Evolutionary conservation across 1,140 invertebrate genomes (phyloP).

Genomic region (Pseudomyrmex sp.): DNA sequence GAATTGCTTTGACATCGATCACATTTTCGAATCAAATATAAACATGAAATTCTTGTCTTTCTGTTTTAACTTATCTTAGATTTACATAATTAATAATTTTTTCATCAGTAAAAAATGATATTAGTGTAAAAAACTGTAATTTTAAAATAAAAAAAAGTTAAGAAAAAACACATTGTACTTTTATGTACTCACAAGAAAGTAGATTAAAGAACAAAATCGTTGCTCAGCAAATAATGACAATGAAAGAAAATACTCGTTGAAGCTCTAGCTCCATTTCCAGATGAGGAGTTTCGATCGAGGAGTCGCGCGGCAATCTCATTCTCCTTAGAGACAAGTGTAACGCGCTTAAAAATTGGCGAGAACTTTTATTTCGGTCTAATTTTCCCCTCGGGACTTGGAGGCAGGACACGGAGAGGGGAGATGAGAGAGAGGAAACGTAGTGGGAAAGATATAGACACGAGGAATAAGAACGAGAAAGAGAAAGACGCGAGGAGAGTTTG

Average conservation of each 20-base stretch:
- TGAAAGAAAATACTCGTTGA: slow-evolving; percentile 4
- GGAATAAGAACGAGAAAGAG: slow-evolving; percentile 49
- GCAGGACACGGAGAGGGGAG: slow-evolving; percentile 39
- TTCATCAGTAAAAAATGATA: not conserved
- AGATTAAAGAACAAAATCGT: slow-evolving; percentile 23
- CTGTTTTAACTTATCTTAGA: too few relatives aligned
- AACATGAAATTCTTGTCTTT: too few relatives aligned
- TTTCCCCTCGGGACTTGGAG: slow-evolving; percentile 72
- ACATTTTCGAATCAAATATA: not conserved
- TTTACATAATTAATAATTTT: slow-evolving; percentile 13
- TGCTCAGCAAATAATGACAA: slow-evolving; percentile 6
- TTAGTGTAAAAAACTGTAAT: not conserved
- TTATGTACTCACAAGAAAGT: not conserved
- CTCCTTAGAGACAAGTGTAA: slow-evolving; percentile 65
- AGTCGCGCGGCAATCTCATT: slow-evolving; percentile 53
- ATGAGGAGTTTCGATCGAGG: slow-evolving; percentile 40
- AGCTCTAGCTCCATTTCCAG: slow-evolving; percentile 16
- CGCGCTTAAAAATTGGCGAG: slow-evolving; percentile 77
- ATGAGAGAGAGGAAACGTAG: slow-evolving; percentile 48
- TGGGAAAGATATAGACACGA: slow-evolving; percentile 32
- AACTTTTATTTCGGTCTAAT: slow-evolving; percentile 80
- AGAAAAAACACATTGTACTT: slow-evolving; percentile 7
- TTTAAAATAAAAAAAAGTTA: not conserved
- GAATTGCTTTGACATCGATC: not conserved
- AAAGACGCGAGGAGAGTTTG: slow-evolving; percentile 68